phyloP scores from a whole-genome alignment of 2,113 vertebrate species.

The Sorex araneus region DNA sequence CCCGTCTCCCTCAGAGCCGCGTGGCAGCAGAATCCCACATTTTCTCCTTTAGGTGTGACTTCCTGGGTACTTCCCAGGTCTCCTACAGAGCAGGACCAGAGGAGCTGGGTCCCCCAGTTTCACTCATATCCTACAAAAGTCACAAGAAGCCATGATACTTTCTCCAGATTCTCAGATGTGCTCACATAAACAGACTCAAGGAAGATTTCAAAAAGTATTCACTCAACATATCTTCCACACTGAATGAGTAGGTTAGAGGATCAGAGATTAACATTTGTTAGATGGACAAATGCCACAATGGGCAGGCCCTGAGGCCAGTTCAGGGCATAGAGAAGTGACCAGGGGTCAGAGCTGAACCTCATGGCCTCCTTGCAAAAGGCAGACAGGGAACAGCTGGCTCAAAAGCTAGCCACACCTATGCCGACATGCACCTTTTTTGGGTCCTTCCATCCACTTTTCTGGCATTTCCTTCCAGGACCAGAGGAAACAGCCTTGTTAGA shows the following conservation, averaged over 20 bases:
- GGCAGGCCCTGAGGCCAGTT: background rate
- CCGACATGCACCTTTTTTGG: background rate
- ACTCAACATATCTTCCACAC: background rate
- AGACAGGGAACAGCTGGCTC: background rate
- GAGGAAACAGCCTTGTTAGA: background rate
- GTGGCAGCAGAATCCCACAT: rapidly evolving
- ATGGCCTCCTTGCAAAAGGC: background rate
- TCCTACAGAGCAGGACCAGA: background rate
- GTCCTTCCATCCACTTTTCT: background rate
- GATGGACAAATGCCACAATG: background rate
- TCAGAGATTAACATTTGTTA: background rate
- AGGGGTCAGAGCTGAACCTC: background rate
- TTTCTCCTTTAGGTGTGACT: background rate
- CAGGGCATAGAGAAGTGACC: background rate
- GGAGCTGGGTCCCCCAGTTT: background rate
- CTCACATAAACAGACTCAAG: background rate
- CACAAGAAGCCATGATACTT: background rate
- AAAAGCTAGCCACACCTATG: background rate
- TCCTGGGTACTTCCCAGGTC: no score
- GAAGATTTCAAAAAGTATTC: background rate
- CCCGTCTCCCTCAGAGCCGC: background rate
- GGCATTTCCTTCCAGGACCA: background rate
- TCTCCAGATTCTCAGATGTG: background rate
- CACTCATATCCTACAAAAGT: background rate
- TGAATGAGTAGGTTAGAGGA: background rate